These are phyloP conservation scores for Amphiduros pacificus DNA, from an alignment of 2,888 invertebrate genomes.

Conservation along the genomic window DNA sequence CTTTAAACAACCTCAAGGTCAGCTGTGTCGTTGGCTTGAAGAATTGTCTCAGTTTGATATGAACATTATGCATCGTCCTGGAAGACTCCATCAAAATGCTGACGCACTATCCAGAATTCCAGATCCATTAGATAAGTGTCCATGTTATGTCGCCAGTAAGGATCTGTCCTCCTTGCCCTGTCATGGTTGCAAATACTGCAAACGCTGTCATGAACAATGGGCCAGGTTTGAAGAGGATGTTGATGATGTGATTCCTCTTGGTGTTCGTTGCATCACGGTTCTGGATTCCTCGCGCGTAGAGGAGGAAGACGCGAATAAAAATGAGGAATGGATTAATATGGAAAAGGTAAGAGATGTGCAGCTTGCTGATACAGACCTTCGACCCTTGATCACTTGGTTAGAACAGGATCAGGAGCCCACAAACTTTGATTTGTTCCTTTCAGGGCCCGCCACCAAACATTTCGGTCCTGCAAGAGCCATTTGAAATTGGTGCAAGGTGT, in stretches of 20 bases:
- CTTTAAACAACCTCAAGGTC: not conserved
- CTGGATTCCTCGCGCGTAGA: no score
- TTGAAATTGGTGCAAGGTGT: not conserved
- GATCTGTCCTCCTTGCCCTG: not conserved
- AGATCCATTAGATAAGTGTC: not conserved
- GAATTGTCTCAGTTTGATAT: not conserved
- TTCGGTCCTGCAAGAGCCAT: not conserved
- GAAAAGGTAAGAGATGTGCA: no score
- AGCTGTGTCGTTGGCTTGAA: not conserved
- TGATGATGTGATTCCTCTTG: slow-evolving; percentile 1
- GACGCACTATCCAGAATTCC: not conserved
- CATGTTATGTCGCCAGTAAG: not conserved
- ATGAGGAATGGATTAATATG: no score
- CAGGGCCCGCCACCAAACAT: no score
- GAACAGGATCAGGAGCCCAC: no score
- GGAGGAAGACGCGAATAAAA: no score
- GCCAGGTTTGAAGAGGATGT: not conserved
- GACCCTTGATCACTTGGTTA: no score
- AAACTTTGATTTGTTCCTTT: no score
- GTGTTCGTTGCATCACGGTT: no score
- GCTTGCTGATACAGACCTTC: no score
- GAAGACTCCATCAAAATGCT: not conserved
- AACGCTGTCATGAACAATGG: not conserved
- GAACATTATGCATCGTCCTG: not conserved
- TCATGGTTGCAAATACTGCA: slow-evolving; percentile 1